Evolutionary conservation across 1,140 invertebrate species (phyloP).

Genomic region (Leptopilina boulardi): DNA sequence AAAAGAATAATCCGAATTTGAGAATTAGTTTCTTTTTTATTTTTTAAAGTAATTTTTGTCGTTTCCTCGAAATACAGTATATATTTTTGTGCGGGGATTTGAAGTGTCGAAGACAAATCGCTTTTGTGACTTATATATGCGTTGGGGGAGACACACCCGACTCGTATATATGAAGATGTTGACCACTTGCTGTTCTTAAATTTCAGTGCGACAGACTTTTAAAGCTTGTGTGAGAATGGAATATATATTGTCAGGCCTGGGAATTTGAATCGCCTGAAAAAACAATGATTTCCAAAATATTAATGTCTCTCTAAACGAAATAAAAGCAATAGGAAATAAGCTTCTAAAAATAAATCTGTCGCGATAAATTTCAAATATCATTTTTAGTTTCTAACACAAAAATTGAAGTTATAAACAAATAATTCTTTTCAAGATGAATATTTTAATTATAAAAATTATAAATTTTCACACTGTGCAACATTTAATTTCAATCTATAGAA

Average conservation of each 20-base stretch:
- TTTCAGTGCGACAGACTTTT: neutral
- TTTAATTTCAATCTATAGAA: too few relatives aligned
- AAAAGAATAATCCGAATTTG: neutral
- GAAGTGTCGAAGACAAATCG: slow-evolving; percentile 10
- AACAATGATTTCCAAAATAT: neutral
- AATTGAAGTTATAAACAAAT: too few relatives aligned
- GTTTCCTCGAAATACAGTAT: slow-evolving; percentile 24
- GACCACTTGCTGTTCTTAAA: slow-evolving; percentile 22
- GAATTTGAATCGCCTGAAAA: slow-evolving; percentile 6
- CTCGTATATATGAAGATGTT: neutral
- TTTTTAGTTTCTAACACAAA: too few relatives aligned
- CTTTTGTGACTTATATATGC: neutral
- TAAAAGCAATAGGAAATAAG: neutral
- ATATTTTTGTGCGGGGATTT: neutral
- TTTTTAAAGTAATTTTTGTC: neutral
- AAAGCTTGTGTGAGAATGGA: neutral
- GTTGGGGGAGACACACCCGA: neutral
- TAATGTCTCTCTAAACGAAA: neutral
- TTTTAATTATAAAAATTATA: too few relatives aligned
- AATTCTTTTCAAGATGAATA: too few relatives aligned
- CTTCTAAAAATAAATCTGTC: too few relatives aligned
- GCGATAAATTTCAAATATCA: too few relatives aligned
- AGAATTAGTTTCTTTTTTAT: neutral
- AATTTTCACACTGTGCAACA: too few relatives aligned
- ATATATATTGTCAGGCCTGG: neutral